phyloP scores from a whole-genome alignment of 64 coral and sea anemone genomes.

The Orbicella faveolata region DNA sequence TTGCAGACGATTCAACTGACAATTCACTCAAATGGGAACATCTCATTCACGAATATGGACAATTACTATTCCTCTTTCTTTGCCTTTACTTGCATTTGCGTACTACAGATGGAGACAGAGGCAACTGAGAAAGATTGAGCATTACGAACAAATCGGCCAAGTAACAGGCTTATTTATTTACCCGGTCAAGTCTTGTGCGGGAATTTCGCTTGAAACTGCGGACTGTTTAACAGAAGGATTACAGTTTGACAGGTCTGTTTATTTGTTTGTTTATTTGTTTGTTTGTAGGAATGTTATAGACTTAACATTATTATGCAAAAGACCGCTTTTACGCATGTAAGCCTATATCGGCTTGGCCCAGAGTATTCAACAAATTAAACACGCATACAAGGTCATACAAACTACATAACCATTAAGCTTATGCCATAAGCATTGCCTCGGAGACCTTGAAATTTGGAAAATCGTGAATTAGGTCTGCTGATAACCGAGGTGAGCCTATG shows the following conservation, averaged over 20 bases:
- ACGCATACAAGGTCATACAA: no score
- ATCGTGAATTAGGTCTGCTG: no score
- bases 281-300: not conserved
- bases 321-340: not conserved
- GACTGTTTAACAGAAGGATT: constrained; percentile 43
- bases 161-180: constrained; percentile 25
- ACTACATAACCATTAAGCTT: no score
- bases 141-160: not conserved
- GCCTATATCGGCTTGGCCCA: no score
- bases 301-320: not conserved
- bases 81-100: not conserved
- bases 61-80: not conserved
- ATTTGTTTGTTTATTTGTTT: not conserved
- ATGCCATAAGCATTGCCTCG: no score
- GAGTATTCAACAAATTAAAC: no score
- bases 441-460: no score
- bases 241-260: constrained; percentile 42
- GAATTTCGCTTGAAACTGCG: constrained; percentile 34
- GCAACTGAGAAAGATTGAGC: not conserved
- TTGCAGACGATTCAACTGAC: not conserved
- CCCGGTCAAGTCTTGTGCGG: constrained; percentile 60
- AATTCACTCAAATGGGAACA: not conserved
- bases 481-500: no score
- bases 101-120: not conserved
- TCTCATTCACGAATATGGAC: not conserved